Base-by-base conservation (phyloP, 35 echinoderm and acorn worm genomes). In the Heliocidaris erythrogramma region DNA sequence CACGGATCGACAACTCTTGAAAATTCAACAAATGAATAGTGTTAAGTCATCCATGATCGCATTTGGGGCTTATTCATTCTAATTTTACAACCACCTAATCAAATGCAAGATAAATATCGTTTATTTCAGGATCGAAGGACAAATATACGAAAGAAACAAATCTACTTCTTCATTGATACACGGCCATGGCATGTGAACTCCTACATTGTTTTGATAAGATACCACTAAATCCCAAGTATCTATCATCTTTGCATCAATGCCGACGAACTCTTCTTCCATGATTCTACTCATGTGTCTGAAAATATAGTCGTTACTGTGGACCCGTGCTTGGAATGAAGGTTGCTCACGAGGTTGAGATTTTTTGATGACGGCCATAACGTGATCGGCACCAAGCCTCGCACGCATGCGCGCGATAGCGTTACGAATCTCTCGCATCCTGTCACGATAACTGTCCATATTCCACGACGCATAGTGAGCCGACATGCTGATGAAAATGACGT, bases 151-250 rank as follows among this genome's bases (percentile, higher is more conserved):
- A 48, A 92, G 50, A 59, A 92, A 92, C 50, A 92, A 48, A 48
- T 92, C 91, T 6, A 92, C 91, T 56, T 92, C 91, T 92, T 92
- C 91, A 11, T 49, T 52, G 13, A 92, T 92, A 59, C 91, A 92
- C 18, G 91, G 91, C 91, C 91, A 92, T 24, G 91, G 91, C 91
- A 92, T 92, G 27, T 92, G 91, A 30, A 92, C 91, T 27, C 0
- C 2, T 49, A 30, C 50, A 29, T 92, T 13, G 13, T 59, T 11
- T 30, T 59, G 47, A 89, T 89, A 89, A 30, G 91, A 92, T 92
- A 42, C 12, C 3, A 92, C 91, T 12, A 92, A 30, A 92, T 92
- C 91, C 91, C 91, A 92, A 59, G 29, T 30, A 56, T 92, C 91
- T 92, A 92, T 50, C 48, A 92, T 18, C 50, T 48, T 92, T 10